These are phyloP conservation scores for Phoronis australis DNA, from an alignment of 2,888 invertebrate genomes.

Conservation along the genomic window DNA sequence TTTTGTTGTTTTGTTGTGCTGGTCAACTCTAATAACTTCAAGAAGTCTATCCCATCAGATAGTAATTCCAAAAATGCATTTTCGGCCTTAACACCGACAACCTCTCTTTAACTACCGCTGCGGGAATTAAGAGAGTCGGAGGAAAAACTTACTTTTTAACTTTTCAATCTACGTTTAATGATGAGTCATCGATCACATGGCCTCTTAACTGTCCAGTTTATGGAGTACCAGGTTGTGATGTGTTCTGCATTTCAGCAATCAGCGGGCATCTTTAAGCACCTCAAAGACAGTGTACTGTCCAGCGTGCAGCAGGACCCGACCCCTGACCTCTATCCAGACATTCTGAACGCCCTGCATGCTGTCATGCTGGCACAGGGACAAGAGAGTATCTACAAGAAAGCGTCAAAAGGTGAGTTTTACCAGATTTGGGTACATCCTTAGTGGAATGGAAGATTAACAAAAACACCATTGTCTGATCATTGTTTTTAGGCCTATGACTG, in stretches of 20 bases:
- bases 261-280: slow-evolving; percentile 79
- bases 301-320: slow-evolving; percentile 92
- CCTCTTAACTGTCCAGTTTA: too few relatives aligned
- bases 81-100: too few relatives aligned
- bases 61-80: too few relatives aligned
- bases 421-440: background rate
- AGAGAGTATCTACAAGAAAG: slow-evolving; percentile 93
- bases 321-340: slow-evolving; percentile 89
- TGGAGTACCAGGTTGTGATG: too few relatives aligned
- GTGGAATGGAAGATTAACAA: slow-evolving; percentile 3
- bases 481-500: background rate
- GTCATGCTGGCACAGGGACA: slow-evolving; percentile 98
- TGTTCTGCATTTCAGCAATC: slow-evolving; percentile 63
- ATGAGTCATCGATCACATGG: too few relatives aligned
- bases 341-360: slow-evolving; percentile 75
- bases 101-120: too few relatives aligned
- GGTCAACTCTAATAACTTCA: too few relatives aligned
- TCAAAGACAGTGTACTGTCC: slow-evolving; percentile 65
- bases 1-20: too few relatives aligned
- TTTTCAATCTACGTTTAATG: too few relatives aligned
- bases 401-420: slow-evolving; percentile 55
- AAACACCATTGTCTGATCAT: background rate
- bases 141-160: too few relatives aligned
- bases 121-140: too few relatives aligned
- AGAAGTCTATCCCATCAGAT: too few relatives aligned